Evolutionary conservation across 2,113 vertebrate genomes (phyloP).

Genomic region (Ornithorhynchus anatinus): DNA sequence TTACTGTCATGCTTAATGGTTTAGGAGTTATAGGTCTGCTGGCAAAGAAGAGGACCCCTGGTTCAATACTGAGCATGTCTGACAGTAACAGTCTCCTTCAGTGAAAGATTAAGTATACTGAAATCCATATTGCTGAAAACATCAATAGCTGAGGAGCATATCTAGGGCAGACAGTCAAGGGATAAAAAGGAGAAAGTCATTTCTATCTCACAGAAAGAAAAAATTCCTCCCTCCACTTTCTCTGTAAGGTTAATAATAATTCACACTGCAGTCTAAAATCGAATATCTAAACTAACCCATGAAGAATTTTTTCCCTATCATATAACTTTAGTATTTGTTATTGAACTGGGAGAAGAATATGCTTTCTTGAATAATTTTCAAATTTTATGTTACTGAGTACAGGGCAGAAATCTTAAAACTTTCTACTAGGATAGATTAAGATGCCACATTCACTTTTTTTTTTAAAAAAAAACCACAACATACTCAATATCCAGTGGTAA

Average conservation of each 20-base stretch:
- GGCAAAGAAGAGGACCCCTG: neutral
- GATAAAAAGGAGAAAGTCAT: neutral
- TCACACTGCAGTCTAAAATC: neutral
- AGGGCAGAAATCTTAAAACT: neutral
- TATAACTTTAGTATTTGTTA: conserved; percentile 5
- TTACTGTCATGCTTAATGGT: conserved; percentile 16
- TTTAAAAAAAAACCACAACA: too few relatives aligned
- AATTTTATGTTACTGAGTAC: neutral
- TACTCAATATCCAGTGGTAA: conserved; percentile 4
- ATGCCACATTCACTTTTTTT: neutral
- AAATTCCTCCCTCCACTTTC: neutral
- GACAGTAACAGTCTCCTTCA: conserved; percentile 36
- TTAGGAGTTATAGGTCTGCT: conserved; percentile 13
- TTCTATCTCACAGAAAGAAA: neutral
- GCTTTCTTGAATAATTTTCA: conserved; percentile 8
- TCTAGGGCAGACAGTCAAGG: neutral
- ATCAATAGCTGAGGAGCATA: conserved; percentile 10
- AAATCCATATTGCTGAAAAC: conserved; percentile 28
- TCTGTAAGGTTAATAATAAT: neutral
- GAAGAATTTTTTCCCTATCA: neutral
- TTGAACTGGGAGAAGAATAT: neutral
- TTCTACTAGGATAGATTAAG: conserved; percentile 9
- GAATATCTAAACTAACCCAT: neutral
- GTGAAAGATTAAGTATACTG: conserved; percentile 50
- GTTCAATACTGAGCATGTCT: conserved; percentile 6